Conservation (phyloP, 1,140 invertebrate species). For the Steinernema khuongi region DNA sequence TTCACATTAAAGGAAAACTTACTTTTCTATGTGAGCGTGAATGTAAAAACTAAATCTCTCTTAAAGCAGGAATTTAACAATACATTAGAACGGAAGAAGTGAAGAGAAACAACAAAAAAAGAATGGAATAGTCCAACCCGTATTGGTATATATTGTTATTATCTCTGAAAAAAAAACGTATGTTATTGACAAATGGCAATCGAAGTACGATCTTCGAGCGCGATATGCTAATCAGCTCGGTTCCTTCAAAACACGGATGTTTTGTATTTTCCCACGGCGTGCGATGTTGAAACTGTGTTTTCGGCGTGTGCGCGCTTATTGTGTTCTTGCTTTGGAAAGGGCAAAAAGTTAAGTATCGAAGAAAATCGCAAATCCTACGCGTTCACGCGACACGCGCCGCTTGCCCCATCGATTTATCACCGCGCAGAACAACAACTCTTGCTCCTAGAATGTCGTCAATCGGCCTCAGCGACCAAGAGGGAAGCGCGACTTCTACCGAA, state of each 20-base stretch:
- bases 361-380: background rate
- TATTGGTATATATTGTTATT: background rate
- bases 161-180: background rate
- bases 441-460: constrained; percentile 1
- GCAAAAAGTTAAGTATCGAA: background rate
- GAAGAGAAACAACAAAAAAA: no score
- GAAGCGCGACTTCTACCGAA: constrained; percentile 10
- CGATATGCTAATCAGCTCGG: no score
- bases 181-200: no score
- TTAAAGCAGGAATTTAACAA: background rate
- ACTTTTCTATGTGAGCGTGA: no score
- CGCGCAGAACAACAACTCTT: constrained; percentile 11
- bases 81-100: background rate
- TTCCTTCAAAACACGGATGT: no score
- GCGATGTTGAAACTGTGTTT: no score
- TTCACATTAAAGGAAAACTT: no score
- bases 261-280: no score
- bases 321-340: no score
- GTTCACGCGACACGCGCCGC: constrained; percentile 11
- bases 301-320: no score
- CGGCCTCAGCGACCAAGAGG: background rate
- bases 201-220: no score
- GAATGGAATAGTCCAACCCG: background rate
- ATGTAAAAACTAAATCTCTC: background rate
- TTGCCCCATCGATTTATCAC: constrained; percentile 10